Evolutionary conservation across 2,888 invertebrate species (phyloP), one percentile per base, ranked within the genome.

Genomic region (Nymphalis c-album): DNA sequence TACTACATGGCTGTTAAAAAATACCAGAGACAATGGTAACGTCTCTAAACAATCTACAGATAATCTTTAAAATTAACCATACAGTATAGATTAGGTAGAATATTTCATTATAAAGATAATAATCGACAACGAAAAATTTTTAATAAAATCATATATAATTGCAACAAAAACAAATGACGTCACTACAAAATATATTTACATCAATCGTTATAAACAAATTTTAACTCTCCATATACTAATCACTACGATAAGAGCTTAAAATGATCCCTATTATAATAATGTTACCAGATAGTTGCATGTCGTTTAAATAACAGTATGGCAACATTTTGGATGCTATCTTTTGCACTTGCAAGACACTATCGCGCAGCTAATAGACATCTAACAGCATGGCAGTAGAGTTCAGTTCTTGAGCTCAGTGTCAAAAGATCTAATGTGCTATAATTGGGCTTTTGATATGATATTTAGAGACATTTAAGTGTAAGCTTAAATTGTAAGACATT

Each of bases 111-210:
- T 59, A 55, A 57, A 46, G 53, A 55, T 26, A 60, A 68, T 60
- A 26, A 60, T 47, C 53, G 48, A n/a, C 69, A 55, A 78, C 71
- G 73, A 73, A 74, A 72, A 50, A 48, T 76, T 71, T 68, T 63
- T 67, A 70, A 74, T 74, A 76, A 75, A 77, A 69, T 72, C 71
- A 74, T 74, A 73, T 73, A 75, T 73, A 76, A 68, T 69, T 71
- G 79, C 78, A 78, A 78, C 77, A 74, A 75, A 78, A 78, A 78
- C 76, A 74, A 78, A 73, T 71, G 69, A 77, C 71, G 55, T 40
- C 35, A 60, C 26, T 60, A 73, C 64, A 71, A 64, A 31, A 55
- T 55, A 74, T 76, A 78, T 76, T 75, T 75, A 78, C 75, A 76
- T 67, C 67, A 71, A 71, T 74, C 35, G 57, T 35, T 71, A 73